Conservation (phyloP, 2,797 vertebrate genomes). For the Acanthopagrus latus region DNA sequence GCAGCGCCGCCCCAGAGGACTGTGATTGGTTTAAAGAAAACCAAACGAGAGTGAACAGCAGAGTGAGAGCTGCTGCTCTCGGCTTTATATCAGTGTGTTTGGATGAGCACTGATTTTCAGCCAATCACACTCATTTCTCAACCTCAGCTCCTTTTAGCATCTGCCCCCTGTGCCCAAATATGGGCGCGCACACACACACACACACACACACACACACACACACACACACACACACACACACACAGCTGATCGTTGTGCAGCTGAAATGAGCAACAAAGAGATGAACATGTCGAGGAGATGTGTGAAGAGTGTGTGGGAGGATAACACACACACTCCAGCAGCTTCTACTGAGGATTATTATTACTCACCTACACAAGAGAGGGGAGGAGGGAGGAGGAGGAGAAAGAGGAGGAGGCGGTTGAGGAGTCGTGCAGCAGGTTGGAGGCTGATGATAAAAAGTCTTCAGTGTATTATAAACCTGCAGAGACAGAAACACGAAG, state of each 20-base stretch:
- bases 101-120: background rate
- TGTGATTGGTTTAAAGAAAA: too few species aligned
- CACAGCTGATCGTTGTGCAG: background rate
- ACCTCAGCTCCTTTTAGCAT: background rate
- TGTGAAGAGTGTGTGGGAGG: conserved; percentile 15
- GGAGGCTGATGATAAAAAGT: background rate
- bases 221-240: background rate
- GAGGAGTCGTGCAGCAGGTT: conserved; percentile 18
- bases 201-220: conserved; percentile 1
- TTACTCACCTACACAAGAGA: conserved; percentile 30
- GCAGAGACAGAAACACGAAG: too few species aligned
- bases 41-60: too few species aligned
- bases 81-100: too few species aligned
- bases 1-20: too few species aligned
- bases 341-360: conserved; percentile 2
- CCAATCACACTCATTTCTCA: conserved; percentile 1
- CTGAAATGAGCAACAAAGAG: conserved; percentile 17
- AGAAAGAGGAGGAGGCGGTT: conserved; percentile 3
- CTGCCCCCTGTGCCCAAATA: background rate
- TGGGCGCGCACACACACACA: background rate
- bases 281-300: conserved; percentile 44
- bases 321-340: conserved; percentile 10
- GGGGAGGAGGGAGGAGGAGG: background rate
- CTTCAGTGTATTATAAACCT: too few species aligned
- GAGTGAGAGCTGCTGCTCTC: too few species aligned